Evolutionary conservation across 2,888 invertebrate species (phyloP).

Genomic region (Andricus curvator): DNA sequence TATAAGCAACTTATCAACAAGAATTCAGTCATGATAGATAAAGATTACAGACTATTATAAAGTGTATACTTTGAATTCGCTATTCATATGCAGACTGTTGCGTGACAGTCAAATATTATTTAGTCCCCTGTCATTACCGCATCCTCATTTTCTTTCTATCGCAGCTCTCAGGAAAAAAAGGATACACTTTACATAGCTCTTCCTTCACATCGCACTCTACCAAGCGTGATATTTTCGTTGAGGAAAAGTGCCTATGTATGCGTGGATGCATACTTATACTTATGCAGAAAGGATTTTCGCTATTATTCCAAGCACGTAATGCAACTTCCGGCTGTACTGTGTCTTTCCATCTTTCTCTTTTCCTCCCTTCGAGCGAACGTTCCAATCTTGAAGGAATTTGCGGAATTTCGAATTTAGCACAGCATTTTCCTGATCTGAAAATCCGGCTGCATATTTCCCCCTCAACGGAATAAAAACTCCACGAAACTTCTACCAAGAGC

Average conservation of each 20-base stretch:
- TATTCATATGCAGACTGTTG: constrained; percentile 11
- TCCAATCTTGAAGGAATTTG: constrained; percentile 70
- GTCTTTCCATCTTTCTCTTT: constrained; percentile 51
- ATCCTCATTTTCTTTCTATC: constrained; percentile 13
- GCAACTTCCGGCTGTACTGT: constrained; percentile 57
- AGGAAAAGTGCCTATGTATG: constrained; percentile 20
- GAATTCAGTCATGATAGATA: neutral
- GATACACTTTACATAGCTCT: constrained; percentile 20
- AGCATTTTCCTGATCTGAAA: constrained; percentile 64
- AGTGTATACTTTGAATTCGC: neutral
- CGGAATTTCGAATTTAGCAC: constrained; percentile 68
- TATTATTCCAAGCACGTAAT: constrained; percentile 54
- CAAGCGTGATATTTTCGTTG: constrained; percentile 17
- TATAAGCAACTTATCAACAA: neutral
- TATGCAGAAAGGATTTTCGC: constrained; percentile 50
- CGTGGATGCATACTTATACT: constrained; percentile 36
- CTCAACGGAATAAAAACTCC: constrained; percentile 54
- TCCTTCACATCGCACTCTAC: constrained; percentile 7
- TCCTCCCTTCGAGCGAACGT: constrained; percentile 59
- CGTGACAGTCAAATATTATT: constrained; percentile 23
- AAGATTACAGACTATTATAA: neutral
- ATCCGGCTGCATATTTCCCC: constrained; percentile 63
- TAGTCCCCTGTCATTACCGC: constrained; percentile 1
- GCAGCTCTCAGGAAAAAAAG: constrained; percentile 5
- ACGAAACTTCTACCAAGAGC: constrained; percentile 60